Conservation (phyloP, 2,797 vertebrate species). For the Hydrocynus forskahlii region DNA sequence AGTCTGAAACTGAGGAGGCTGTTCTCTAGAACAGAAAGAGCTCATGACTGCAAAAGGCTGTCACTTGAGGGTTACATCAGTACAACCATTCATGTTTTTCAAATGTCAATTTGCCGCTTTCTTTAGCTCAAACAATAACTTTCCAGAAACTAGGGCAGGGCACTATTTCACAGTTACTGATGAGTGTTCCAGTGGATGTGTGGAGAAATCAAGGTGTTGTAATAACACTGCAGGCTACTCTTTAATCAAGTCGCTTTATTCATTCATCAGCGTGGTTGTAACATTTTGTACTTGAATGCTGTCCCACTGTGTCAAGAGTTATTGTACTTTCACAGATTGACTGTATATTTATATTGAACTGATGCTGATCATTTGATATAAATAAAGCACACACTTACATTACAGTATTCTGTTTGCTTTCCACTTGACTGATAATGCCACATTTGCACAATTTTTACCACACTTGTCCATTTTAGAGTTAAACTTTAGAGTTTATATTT, state of each 20-base stretch:
- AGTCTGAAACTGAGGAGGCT: too few species aligned
- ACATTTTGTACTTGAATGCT: background rate
- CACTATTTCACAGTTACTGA: background rate
- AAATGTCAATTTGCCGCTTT: background rate
- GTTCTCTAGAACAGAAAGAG: too few species aligned
- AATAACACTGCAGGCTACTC: background rate
- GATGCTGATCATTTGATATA: too few species aligned
- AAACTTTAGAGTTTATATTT: too few species aligned
- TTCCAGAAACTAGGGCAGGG: background rate
- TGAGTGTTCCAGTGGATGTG: background rate
- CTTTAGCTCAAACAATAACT: background rate
- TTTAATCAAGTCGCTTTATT: background rate
- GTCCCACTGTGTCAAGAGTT: too few species aligned
- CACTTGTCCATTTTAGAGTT: background rate
- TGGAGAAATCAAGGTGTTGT: background rate
- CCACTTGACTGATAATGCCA: too few species aligned
- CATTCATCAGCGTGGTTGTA: background rate
- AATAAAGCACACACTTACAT: too few species aligned
- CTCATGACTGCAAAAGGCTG: background rate
- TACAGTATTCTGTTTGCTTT: too few species aligned
- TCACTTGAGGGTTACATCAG: background rate
- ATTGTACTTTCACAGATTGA: too few species aligned
- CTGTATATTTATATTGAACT: too few species aligned
- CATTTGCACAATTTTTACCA: too few species aligned
- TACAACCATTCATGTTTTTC: conserved; percentile 10